A percentile compares a stretch with the other conserved stretches of the same genome.
Conservation (phyloP, 2,888 invertebrate species). For the Ernsta delagoae region DNA sequence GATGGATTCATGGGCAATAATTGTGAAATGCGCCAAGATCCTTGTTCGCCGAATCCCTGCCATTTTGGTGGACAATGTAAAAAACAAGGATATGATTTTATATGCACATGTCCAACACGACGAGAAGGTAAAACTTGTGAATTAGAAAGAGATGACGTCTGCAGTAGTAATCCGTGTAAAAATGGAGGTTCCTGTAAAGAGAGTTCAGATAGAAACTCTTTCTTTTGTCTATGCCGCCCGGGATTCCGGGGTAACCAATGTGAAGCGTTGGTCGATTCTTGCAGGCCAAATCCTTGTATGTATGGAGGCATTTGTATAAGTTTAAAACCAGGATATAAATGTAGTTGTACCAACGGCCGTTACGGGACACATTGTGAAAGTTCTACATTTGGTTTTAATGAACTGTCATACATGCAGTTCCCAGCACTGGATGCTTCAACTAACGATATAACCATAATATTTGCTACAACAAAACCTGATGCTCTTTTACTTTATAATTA, state of each 20-base stretch:
- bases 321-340: constrained; percentile 94
- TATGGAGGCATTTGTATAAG: constrained; percentile 95
- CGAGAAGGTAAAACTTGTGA: constrained; percentile 94
- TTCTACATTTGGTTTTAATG: constrained; percentile 94
- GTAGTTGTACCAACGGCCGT: constrained; percentile 93
- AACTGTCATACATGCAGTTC: constrained; percentile 95
- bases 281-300: constrained; percentile 96
- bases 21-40: constrained; percentile 95
- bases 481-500: constrained; percentile 96
- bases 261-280: constrained; percentile 94
- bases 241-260: constrained; percentile 97
- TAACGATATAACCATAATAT: constrained; percentile 95
- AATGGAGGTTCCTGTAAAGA: constrained; percentile 97
- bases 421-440: constrained; percentile 93
- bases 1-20: constrained; percentile 93
- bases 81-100: constrained; percentile 92
- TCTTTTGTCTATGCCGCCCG: constrained; percentile 96
- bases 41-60: constrained; percentile 96
- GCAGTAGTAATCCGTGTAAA: constrained; percentile 93
- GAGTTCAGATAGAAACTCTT: constrained; percentile 93
- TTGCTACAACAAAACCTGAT: constrained; percentile 95
- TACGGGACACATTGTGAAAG: constrained; percentile 97
- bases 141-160: constrained; percentile 92
- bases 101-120: constrained; percentile 91
- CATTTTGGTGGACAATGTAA: constrained; percentile 93